Percentiles rank a stretch among this genome's conserved stretches.
Conservation (phyloP, 92 coral and sea anemone species). For the Parazoanthus swiftii region DNA sequence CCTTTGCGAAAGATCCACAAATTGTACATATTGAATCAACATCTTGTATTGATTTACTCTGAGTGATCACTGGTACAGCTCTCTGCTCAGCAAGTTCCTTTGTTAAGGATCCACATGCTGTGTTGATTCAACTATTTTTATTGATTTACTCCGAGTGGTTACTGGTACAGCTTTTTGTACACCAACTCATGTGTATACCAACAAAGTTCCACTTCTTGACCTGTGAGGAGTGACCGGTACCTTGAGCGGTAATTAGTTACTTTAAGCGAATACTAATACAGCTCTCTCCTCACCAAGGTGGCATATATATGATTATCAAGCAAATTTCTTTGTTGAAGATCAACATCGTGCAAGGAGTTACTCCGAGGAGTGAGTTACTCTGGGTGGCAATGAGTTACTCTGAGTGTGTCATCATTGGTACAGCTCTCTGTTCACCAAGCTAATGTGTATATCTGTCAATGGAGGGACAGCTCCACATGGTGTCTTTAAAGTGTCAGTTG, state of each 20-base stretch:
- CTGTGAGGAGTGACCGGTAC: neutral
- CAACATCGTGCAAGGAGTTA: neutral
- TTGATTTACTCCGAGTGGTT: neutral
- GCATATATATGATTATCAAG: slow-evolving; percentile 23
- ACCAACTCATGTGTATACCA: slow-evolving; percentile 64
- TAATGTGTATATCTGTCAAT: slow-evolving; percentile 79
- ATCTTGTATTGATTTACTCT: neutral
- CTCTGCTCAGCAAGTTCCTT: slow-evolving; percentile 60
- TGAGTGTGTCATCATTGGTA: neutral
- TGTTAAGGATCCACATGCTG: neutral
- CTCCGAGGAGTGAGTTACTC: neutral
- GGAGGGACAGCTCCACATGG: slow-evolving; percentile 71
- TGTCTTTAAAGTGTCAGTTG: neutral
- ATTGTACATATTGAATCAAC: neutral
- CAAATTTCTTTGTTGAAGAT: neutral
- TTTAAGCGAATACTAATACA: slow-evolving; percentile 3
- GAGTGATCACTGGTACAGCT: slow-evolving; percentile 13
- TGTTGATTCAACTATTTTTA: too few species aligned
- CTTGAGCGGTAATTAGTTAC: too few species aligned
- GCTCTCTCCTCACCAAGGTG: slow-evolving; percentile 67
- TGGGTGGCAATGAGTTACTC: neutral
- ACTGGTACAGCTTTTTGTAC: slow-evolving; percentile 44
- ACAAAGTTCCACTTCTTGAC: neutral
- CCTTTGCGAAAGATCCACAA: neutral
- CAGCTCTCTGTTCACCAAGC: slow-evolving; percentile 69